These are phyloP conservation scores for Euglossa dilemma DNA, from an alignment of 1,140 invertebrate genomes.

Conservation along the genomic window DNA sequence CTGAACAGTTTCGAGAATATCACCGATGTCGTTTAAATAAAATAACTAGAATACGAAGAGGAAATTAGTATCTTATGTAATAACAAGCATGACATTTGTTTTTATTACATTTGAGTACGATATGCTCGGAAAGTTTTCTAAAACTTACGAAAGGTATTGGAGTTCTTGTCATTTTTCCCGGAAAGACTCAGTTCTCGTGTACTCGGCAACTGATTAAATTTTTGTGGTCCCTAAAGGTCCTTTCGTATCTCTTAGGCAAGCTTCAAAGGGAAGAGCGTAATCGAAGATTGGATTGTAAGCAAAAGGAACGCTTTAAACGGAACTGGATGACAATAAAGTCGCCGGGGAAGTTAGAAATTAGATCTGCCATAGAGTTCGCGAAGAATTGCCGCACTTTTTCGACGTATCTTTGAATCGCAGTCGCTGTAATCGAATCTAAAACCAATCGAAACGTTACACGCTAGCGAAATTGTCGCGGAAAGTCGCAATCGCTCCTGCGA, in stretches of 20 bases:
- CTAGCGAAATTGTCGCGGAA: neutral
- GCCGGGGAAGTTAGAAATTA: conserved; percentile 6
- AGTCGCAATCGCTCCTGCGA: neutral
- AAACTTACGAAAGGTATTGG: neutral
- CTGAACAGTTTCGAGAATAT: too few relatives aligned
- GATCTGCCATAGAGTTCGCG: neutral
- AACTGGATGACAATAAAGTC: conserved; percentile 6
- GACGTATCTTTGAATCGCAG: neutral
- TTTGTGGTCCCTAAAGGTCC: neutral
- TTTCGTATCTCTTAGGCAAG: neutral
- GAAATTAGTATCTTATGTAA: too few relatives aligned
- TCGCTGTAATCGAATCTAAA: neutral
- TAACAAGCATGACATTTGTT: too few relatives aligned
- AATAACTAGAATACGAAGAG: too few relatives aligned
- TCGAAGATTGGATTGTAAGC: neutral
- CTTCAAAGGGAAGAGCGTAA: neutral
- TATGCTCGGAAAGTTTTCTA: too few relatives aligned
- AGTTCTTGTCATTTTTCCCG: neutral
- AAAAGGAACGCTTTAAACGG: neutral
- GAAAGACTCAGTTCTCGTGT: neutral
- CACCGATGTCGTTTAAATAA: too few relatives aligned
- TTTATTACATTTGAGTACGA: too few relatives aligned
- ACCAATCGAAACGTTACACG: conserved; percentile 16
- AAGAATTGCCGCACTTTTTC: neutral
- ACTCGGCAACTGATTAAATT: neutral